Conservation (phyloP, 2,113 vertebrate species). For the Narcine bancroftii region DNA sequence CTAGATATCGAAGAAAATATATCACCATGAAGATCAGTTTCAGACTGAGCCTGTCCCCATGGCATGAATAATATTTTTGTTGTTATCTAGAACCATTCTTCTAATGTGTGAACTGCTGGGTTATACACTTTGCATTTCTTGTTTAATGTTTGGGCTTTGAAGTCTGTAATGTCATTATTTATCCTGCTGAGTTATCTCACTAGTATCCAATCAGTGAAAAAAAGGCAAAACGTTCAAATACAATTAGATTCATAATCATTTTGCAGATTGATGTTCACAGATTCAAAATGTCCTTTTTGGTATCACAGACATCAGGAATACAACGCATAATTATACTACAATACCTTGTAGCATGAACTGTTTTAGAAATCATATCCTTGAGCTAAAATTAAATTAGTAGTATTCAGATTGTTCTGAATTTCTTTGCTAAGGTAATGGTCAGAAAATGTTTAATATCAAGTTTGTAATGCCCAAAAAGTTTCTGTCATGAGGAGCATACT, state of each 20-base stretch:
- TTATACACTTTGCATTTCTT: slow-evolving; percentile 35
- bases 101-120: slow-evolving; percentile 2
- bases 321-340: slow-evolving; percentile 40
- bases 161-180: slow-evolving; percentile 13
- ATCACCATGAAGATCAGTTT: slow-evolving; percentile 38
- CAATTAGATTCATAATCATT: slow-evolving; percentile 10
- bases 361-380: slow-evolving; percentile 22
- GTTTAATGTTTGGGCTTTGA: slow-evolving; percentile 37
- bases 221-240: slow-evolving; percentile 38
- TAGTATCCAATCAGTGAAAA: slow-evolving; percentile 35
- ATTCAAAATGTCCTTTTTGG: slow-evolving; percentile 30
- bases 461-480: neutral
- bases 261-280: slow-evolving; percentile 36
- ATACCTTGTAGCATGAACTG: slow-evolving; percentile 39
- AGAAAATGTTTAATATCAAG: neutral
- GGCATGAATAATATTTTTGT: slow-evolving; percentile 38
- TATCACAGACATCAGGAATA: slow-evolving; percentile 38
- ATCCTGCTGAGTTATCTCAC: neutral
- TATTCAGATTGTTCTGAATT: slow-evolving; percentile 37
- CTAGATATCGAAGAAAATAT: neutral
- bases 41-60: slow-evolving; percentile 30
- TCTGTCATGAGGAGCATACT: neutral
- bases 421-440: neutral
- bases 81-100: slow-evolving; percentile 38
- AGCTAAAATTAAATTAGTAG: slow-evolving; percentile 15